A percentile compares a stretch with the other conserved stretches of the same genome.
phyloP scores from a whole-genome alignment of 2,113 vertebrate species.

The Myanophis thanlyinensis region DNA sequence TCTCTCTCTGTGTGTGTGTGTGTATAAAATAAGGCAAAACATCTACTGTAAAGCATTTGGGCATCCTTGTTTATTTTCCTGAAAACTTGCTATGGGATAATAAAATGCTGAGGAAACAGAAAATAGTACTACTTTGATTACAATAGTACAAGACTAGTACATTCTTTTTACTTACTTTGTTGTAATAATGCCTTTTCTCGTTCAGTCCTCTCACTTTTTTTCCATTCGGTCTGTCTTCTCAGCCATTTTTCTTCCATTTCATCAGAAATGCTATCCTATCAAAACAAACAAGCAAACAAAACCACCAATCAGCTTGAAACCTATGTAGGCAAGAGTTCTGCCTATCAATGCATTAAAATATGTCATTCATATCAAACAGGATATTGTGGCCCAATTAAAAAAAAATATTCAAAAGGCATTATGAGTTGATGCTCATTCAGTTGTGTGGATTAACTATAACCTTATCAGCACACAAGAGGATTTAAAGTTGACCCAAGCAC shows the following conservation, averaged over 20 bases:
- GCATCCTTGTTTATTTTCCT: neutral
- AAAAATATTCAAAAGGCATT: neutral
- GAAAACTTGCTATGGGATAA: neutral
- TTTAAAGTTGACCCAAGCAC: neutral
- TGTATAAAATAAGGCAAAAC: neutral
- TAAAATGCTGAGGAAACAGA: neutral
- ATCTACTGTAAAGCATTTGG: neutral
- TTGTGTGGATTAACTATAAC: neutral
- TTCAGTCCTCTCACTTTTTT: conserved; percentile 59
- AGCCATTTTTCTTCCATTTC: conserved; percentile 70
- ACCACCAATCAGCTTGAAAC: neutral
- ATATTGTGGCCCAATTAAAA: neutral
- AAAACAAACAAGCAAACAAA: neutral
- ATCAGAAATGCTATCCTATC: conserved; percentile 63
- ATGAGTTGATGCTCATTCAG: neutral
- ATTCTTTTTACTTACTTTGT: conserved; percentile 57
- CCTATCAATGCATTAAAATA: neutral
- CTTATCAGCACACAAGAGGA: neutral
- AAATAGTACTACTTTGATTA: neutral
- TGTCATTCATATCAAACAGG: neutral
- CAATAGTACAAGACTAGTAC: neutral
- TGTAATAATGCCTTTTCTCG: conserved; percentile 58
- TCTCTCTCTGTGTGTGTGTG: too few species aligned
- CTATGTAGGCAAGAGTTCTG: neutral
- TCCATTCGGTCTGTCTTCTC: conserved; percentile 57